Percentiles rank a stretch among this genome's conserved stretches.
phyloP scores from a whole-genome alignment of 2,888 invertebrate genomes.

The Eutolmus rufibarbis region DNA sequence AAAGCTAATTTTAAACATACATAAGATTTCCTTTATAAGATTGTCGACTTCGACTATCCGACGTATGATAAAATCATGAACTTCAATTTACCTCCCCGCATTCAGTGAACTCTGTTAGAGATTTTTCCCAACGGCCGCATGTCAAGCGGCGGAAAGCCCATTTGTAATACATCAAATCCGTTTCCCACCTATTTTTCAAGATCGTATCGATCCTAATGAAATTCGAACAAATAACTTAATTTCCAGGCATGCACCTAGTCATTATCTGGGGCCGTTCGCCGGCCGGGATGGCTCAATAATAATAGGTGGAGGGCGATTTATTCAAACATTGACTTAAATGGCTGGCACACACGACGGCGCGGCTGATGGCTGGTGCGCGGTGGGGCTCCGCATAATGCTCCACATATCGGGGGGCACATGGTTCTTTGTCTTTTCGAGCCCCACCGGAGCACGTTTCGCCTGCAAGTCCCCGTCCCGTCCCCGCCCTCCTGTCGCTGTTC shows the following conservation, averaged over 20 bases:
- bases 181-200: slow-evolving; percentile 29
- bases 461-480: not conserved
- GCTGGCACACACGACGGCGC: slow-evolving; percentile 33
- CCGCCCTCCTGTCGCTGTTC: not conserved
- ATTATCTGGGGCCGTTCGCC: slow-evolving; percentile 39
- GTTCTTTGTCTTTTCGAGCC: slow-evolving; percentile 5
- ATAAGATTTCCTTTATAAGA: not conserved
- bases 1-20: not conserved
- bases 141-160: not conserved
- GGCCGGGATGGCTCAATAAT: slow-evolving; percentile 45
- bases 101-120: not conserved
- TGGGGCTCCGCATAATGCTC: not conserved
- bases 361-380: not conserved
- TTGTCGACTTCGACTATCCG: not conserved
- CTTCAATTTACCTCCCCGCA: not conserved
- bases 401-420: slow-evolving; percentile 10
- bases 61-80: not conserved
- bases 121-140: not conserved
- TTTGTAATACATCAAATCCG: slow-evolving; percentile 12
- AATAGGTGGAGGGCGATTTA: slow-evolving; percentile 43
- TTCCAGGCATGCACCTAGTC: slow-evolving; percentile 38
- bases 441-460: not conserved
- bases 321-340: slow-evolving; percentile 45
- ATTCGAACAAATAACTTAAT: slow-evolving; percentile 42
- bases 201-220: slow-evolving; percentile 27